Base-by-base conservation (phyloP, 1,140 invertebrate species). In the Physella acuta region DNA sequence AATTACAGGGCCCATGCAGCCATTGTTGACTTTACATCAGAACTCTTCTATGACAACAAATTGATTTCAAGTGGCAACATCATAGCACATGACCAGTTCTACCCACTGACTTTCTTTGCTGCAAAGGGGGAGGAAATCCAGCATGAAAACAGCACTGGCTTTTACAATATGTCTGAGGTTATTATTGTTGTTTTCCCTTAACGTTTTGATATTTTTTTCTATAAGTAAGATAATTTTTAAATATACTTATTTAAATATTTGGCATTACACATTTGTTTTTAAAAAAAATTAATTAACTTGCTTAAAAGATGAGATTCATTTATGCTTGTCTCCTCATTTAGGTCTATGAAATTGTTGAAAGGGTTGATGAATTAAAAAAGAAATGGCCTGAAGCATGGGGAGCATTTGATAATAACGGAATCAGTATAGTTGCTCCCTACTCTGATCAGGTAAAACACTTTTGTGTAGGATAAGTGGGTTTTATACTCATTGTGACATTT, bases 1-100 rank as follows among this genome's bases (percentile, higher is more conserved):
- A 95, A 94, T 78, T 95, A 95, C 78, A 87, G 93, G 49, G 92
- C 93, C 0, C 93, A 94, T 82, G 88, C 90, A 63, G 91, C 91
- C 34, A 94, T 95, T 34, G 91, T 94, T 34, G 82, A 89, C 73
- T 91, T 92, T 76, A 93, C 92, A 0, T 93, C 92, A 0, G 90
- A 92, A 73, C 85, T 92, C 0, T 93, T 94, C 80, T 95, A 95
- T 81, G 91, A 92, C 60, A 90, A 91, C 69, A 89, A 91, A 76
- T 85, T 94, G 58, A 87, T 91, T 30, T 88, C 91, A 14, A 91
- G 89, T 61, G 90, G 89, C 8, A 90, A 90, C 71, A 88, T 90
- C 75, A 88, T 88, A 0, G 79, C 86, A 8, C 91, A 92, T 79
- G 88, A 89, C 0, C 87, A 87, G 20, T 89, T 91, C 74, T 90